These are phyloP conservation scores for Eupithecia inturbata DNA, from an alignment of 2,888 invertebrate genomes.

Conservation along the genomic window DNA sequence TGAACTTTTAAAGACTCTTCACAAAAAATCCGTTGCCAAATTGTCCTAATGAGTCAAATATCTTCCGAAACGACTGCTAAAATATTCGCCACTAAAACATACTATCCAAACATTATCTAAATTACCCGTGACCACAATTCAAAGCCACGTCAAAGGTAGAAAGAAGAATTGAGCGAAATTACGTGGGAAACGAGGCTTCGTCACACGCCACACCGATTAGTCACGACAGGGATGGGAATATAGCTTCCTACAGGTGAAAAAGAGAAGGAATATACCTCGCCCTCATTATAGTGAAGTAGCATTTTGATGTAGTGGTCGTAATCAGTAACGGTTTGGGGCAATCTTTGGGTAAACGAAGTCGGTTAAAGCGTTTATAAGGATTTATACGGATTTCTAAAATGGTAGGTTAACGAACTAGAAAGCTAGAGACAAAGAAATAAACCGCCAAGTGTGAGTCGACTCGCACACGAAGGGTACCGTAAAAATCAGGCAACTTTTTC, in stretches of 20 bases:
- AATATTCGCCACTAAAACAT: constrained; percentile 10
- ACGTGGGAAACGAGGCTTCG: constrained; percentile 55
- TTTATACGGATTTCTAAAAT: constrained; percentile 20
- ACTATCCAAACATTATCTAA: constrained; percentile 27
- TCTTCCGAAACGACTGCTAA: not conserved
- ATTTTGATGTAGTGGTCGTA: constrained; percentile 41
- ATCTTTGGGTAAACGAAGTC: constrained; percentile 24
- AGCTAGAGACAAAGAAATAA: not conserved
- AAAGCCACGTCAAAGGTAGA: constrained; percentile 34
- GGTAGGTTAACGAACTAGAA: constrained; percentile 7
- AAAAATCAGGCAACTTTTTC: too few species aligned
- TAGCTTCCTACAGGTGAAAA: constrained; percentile 1
- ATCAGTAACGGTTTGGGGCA: constrained; percentile 35
- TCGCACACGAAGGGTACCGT: too few species aligned
- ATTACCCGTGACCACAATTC: constrained; percentile 40
- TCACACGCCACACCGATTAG: constrained; percentile 50
- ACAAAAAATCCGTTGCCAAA: not conserved
- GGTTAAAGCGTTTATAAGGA: constrained; percentile 13
- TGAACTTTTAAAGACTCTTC: not conserved
- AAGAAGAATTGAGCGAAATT: constrained; percentile 53
- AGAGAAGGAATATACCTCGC: constrained; percentile 24
- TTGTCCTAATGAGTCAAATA: not conserved
- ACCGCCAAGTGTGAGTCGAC: too few species aligned
- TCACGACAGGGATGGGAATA: constrained; percentile 37
- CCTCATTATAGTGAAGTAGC: constrained; percentile 41